Evolutionary conservation across 2,888 invertebrate genomes (phyloP).

Genomic region (Cephus sareptanus): DNA sequence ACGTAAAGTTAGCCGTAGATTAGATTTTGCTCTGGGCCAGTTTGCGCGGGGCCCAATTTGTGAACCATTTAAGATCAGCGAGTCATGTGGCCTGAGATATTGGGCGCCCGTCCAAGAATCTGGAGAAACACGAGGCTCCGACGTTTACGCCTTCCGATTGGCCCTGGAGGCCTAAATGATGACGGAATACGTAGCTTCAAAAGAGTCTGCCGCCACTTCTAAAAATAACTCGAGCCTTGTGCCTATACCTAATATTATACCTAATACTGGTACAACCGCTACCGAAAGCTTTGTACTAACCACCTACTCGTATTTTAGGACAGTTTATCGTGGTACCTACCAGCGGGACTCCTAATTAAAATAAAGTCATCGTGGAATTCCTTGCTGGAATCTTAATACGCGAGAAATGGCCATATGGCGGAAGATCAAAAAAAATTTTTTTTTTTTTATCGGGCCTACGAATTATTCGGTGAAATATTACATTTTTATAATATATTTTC

Average conservation of each 20-base stretch:
- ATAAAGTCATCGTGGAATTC: not conserved
- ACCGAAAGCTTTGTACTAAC: not conserved
- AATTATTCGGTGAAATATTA: no score
- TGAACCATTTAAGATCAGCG: conserved; percentile 5
- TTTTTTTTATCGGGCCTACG: no score
- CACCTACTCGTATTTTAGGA: not conserved
- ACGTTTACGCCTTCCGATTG: not conserved
- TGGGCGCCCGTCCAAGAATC: conserved; percentile 15
- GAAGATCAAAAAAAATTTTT: not conserved
- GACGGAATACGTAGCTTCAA: not conserved
- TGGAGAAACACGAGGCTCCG: conserved; percentile 9
- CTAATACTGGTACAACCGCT: not conserved
- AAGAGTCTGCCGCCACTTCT: conserved; percentile 12
- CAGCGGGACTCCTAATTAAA: not conserved
- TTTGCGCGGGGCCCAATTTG: not conserved
- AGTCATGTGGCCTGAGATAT: conserved; percentile 21
- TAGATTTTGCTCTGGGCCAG: not conserved
- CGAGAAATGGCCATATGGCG: not conserved
- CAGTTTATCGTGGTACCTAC: not conserved
- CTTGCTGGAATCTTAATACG: not conserved
- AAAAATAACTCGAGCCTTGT: conserved; percentile 1
- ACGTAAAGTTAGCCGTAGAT: not conserved
- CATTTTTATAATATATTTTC: no score
- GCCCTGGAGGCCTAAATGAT: not conserved
- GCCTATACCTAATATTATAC: not conserved